Base-by-base conservation (phyloP, 2,888 invertebrate genomes). In the Perdita meconis region DNA sequence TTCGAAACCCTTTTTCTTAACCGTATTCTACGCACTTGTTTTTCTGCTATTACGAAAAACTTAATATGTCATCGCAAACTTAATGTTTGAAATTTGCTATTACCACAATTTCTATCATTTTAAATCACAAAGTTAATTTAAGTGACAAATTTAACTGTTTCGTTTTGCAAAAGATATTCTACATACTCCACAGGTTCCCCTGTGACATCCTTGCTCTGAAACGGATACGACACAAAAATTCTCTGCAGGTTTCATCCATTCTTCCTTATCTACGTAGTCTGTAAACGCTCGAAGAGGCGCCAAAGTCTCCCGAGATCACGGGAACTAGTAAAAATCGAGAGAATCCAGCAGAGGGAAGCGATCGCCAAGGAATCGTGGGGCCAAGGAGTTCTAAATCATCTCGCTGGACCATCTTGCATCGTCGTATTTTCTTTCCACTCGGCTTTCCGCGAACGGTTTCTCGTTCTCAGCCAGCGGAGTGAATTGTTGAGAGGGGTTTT, bases 381-480 rank as follows among this genome's bases (percentile, higher is more conserved):
- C 12, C 36, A 0, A 55, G 42, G 16, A 26, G 51, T 55, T 67
- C 40, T 65, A 61, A 73, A 74, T 76, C 67, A 67, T 73, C 47
- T 55, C 24, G 22, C 40, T 19, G 10, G 30, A 51, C 51, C 61
- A 67, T 76, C 55, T 61, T 63, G 66, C 66, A 44, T 67, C 74
- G 50, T 26, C 76, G 63, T 74, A 63, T 63, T 66, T 67, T 76
- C 61, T 53, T 67, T 73, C 63, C 66, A 67, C 24, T 50, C 51
- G 42, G 22, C 12, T n/a, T 19, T 57, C 44, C 34, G 47, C 66
- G 61, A 61, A 73, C 56, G 61, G 60, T 66, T 61, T 66, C 72
- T 36, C 56, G 13, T 74, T 74, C 51, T 16, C 16, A 44, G 24
- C 51, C 53, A 16, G 34, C 19, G 2, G 34, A 34, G 66, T 74